These are phyloP conservation scores for Phymanthus crucifer DNA, from an alignment of 92 coral and sea anemone species.

Conservation along the genomic window DNA sequence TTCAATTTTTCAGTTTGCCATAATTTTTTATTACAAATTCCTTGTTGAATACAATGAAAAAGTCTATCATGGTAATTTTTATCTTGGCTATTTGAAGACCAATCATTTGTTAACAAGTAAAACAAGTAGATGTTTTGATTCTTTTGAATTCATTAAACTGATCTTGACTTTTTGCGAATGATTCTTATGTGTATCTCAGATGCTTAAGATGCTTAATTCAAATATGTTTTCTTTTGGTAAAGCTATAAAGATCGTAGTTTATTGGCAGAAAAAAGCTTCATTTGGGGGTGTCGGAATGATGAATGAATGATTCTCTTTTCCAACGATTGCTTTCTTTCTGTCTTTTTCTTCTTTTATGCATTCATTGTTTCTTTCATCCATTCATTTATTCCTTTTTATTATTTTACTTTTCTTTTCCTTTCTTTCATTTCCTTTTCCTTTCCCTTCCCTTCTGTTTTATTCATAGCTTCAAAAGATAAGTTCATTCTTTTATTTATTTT, in stretches of 20 bases:
- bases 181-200: not conserved
- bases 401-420: too few species aligned
- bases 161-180: not conserved
- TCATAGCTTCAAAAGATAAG: too few species aligned
- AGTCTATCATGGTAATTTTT: not conserved
- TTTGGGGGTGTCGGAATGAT: not conserved
- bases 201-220: not conserved
- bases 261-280: not conserved
- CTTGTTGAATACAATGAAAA: not conserved
- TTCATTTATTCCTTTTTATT: too few species aligned
- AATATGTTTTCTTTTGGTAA: too few species aligned
- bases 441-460: not conserved
- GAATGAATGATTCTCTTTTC: too few species aligned
- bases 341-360: too few species aligned
- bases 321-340: too few species aligned
- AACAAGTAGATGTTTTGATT: not conserved
- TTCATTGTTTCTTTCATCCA: too few species aligned
- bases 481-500: too few species aligned
- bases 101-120: conserved; percentile 14
- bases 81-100: conserved; percentile 23
- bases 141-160: not conserved
- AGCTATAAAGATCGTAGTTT: too few species aligned
- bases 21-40: not conserved
- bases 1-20: not conserved
- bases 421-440: not conserved